phyloP scores from a whole-genome alignment of 2,113 vertebrate genomes.

The Anguilla rostrata region DNA sequence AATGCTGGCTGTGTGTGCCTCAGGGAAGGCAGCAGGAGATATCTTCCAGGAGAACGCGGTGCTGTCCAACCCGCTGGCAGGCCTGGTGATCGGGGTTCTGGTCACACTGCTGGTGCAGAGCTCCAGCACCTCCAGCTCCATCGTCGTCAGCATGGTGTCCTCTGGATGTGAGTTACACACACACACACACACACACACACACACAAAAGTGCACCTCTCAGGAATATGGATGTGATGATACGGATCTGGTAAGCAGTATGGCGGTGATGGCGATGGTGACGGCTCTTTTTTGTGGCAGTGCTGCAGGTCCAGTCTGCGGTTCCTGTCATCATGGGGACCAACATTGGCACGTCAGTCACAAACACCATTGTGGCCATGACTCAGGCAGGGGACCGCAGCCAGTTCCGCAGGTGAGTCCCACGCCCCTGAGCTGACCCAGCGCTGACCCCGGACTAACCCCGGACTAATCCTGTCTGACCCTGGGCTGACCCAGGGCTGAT shows the following conservation, averaged over 20 bases:
- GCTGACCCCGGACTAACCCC: no score
- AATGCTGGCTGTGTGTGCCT: not conserved
- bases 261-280: not conserved
- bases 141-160: constrained; percentile 97
- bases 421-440: not conserved
- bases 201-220: not conserved
- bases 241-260: not conserved
- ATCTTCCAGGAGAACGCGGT: constrained; percentile 87
- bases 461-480: not conserved
- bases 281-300: constrained; percentile 65
- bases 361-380: constrained; percentile 93
- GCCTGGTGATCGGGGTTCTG: constrained; percentile 88
- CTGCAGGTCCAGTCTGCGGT: constrained; percentile 80
- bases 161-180: constrained; percentile 80
- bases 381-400: constrained; percentile 85
- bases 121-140: constrained; percentile 93
- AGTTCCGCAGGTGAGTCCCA: constrained; percentile 83
- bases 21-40: constrained; percentile 89
- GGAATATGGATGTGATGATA: not conserved
- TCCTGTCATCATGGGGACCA: constrained; percentile 96
- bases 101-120: constrained; percentile 95
- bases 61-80: constrained; percentile 87
- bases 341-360: constrained; percentile 94
- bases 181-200: not conserved
- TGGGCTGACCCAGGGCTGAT: no score